These are phyloP conservation scores for Nymphalis urticae DNA, from an alignment of 2,888 invertebrate genomes.

Conservation along the genomic window DNA sequence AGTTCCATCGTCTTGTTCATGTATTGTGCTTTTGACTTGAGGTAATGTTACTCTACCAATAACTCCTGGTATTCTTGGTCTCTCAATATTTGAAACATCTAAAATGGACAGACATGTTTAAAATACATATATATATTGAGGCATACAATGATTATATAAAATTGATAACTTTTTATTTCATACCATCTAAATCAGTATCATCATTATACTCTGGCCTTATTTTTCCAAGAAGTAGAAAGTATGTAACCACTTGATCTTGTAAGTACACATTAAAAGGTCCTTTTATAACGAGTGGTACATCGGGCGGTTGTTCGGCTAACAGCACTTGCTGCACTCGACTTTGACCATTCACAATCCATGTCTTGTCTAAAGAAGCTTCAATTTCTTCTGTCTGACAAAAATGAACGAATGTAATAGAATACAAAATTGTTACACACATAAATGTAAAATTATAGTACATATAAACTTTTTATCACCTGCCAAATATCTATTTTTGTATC, in stretches of 20 bases:
- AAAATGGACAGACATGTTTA: conserved; percentile 44
- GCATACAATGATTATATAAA: background rate
- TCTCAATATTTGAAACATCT: conserved; percentile 87
- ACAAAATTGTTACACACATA: background rate
- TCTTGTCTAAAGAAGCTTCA: conserved; percentile 89
- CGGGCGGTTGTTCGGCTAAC: conserved; percentile 81
- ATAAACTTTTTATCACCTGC: conserved; percentile 69
- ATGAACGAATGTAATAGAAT: conserved; percentile 2
- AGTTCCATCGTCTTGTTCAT: conserved; percentile 96
- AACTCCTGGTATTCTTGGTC: conserved; percentile 77
- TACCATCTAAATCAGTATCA: conserved; percentile 85
- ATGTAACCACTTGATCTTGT: conserved; percentile 87
- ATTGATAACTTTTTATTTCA: conserved; percentile 18
- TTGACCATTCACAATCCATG: conserved; percentile 95
- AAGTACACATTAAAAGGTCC: conserved; percentile 93
- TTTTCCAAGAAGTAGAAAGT: conserved; percentile 90
- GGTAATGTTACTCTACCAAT: conserved; percentile 73
- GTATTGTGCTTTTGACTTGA: conserved; percentile 84
- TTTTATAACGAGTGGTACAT: conserved; percentile 88
- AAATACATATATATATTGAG: background rate
- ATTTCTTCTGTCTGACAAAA: conserved; percentile 84
- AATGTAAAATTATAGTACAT: background rate
- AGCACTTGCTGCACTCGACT: conserved; percentile 88
- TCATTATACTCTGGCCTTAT: conserved; percentile 70
- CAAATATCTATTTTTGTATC: conserved; percentile 84